Base-by-base conservation (phyloP, 2,888 invertebrate species). In the Deilephila porcellus region DNA sequence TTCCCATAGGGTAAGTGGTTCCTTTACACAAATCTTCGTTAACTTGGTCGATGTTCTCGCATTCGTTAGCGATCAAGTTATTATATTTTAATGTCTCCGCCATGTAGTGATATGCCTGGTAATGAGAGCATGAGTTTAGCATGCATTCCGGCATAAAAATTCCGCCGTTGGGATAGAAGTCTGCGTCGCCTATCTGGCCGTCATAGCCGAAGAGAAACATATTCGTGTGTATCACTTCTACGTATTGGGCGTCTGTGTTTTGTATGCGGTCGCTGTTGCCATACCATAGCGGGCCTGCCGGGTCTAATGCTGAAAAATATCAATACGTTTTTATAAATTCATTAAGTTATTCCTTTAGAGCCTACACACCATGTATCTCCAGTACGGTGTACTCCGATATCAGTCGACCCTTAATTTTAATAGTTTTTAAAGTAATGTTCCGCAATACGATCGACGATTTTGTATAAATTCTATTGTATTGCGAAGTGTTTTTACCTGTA, bases 151-250 rank as follows among this genome's bases (percentile, higher is more conserved):
- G 93, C 91, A 90, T 90, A 71, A 74, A 76, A 4, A 80, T 73
- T 2, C 93, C 89, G 3, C 92, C 90, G 59, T 93, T 90, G 11
- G 91, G 90, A 77, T 90, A 93, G 79, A 91, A 91, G 75, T 93
- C 92, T 0, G 90, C 88, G 75, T 90, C 81, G 2, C 92, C 93
- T 11, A 86, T 87, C 6, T 87, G 86, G 14, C 87, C 85, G 17
- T 78, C 79, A 75, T 75, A 86, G 11, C 91, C 94, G 29, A 85
- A 81, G 4, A 86, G 59, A 0, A 77, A 81, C 3, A 86, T 88
- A 77, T 92, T 89, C 0, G 94, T 94, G 76, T 94, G 94, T 0
- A 94, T 92, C 0, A 90, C 85, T 81, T 94, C 94, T 0, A 93
- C 93, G 79, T 93, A 93, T 70, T 82, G 82, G 0, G 78, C 93